phyloP scores from a whole-genome alignment of 2,797 vertebrate genomes.

The Spinus olivaceus region DNA sequence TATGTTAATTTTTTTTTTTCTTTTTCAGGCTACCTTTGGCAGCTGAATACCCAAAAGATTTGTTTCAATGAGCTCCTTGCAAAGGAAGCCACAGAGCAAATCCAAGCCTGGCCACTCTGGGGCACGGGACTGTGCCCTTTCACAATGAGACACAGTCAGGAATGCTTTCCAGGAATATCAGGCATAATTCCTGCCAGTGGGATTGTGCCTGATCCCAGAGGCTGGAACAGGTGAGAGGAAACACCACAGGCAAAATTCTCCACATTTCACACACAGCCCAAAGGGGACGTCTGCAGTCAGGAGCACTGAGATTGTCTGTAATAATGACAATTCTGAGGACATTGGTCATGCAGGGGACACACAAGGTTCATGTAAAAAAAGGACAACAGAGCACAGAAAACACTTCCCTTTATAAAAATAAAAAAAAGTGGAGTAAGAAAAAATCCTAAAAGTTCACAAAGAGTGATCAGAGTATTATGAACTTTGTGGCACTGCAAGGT shows the following conservation, averaged over 20 bases:
- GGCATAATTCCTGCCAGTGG: background rate
- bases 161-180: background rate
- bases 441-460: background rate
- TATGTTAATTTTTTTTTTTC: background rate
- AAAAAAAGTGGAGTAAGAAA: background rate
- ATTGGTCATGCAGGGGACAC: background rate
- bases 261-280: background rate
- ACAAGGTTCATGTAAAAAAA: background rate
- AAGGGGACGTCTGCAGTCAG: background rate
- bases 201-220: background rate
- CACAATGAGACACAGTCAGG: background rate
- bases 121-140: background rate
- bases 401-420: accelerated
- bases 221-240: background rate
- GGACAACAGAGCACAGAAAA: background rate
- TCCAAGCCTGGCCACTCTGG: background rate
- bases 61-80: background rate
- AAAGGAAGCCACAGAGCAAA: background rate
- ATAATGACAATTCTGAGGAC: too few relatives aligned
- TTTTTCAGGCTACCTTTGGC: background rate
- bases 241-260: background rate
- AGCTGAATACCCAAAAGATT: background rate
- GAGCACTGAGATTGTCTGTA: background rate
- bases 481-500: background rate
- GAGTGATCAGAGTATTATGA: background rate